Evolutionary conservation across 2,797 vertebrate species (phyloP), one percentile per base, ranked within the genome.

Genomic region (Eleutherodactylus coqui): DNA sequence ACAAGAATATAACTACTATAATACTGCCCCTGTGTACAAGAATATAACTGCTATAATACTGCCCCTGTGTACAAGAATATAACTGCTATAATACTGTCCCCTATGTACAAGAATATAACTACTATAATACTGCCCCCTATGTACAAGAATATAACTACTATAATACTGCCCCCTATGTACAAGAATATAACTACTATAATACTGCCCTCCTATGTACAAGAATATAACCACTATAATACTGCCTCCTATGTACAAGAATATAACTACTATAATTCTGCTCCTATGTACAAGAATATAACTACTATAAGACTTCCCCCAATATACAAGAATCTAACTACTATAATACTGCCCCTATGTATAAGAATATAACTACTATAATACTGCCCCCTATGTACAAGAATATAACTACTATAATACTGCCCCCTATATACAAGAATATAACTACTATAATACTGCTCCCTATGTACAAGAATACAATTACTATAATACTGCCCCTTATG

Each of bases 111-210:
- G 58, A 62, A 62, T 62, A 62, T 62, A 62, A 62, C 58, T 62
- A 38, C 64, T 69, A 69, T 69, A 69, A 69, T 69, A 69, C 64
- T 69, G 17, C 64, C 10, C n/a, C 64, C 64, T 69, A 38, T 69
- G 17, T 36, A 69, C 34, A 69, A 69, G 64, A 21, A 69, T 69
- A 69, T 36, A 69, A 69, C 64, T 69, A 69, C 64, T 69, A 21
- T 69, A 69, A 69, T 69, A 69, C 34, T 69, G 64, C 34, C 32
- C 10, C 34, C 64, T 69, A 69, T 69, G 27, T 69, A 69, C 34
- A 69, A 69, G 64, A 69, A 69, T 69, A 69, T 69, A 38, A 69
- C 64, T 64, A 64, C 60, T 64, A 64, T 64, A 64, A 64, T 64
- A 64, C 60, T 64, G 13, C 60, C 17, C 60, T 34, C 58, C n/a